Percentiles rank a stretch among this genome's conserved stretches.
These are phyloP conservation scores for Lasaia peninsularis DNA, from an alignment of 1,140 invertebrate species.

Conservation along the genomic window DNA sequence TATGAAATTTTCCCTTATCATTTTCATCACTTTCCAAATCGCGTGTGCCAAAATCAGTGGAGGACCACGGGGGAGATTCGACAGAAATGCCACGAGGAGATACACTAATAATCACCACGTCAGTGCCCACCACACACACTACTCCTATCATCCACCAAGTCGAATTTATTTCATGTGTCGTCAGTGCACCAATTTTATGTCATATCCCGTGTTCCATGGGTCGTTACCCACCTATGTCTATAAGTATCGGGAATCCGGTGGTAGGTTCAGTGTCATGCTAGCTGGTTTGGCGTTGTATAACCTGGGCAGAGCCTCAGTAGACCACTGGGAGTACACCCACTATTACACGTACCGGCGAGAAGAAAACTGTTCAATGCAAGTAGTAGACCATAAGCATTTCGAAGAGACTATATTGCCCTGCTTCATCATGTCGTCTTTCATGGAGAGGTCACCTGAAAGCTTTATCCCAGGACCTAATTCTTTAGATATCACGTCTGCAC, in stretches of 20 bases:
- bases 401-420: constrained; percentile 52
- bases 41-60: constrained; percentile 48
- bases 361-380: constrained; percentile 59
- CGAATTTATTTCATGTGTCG: constrained; percentile 53
- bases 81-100: constrained; percentile 27
- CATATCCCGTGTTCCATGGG: constrained; percentile 58
- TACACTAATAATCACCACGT: constrained; percentile 37
- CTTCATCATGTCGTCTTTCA: constrained; percentile 49
- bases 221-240: constrained; percentile 57
- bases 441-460: constrained; percentile 36
- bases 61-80: constrained; percentile 45
- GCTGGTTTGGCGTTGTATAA: constrained; percentile 62
- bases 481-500: constrained; percentile 49
- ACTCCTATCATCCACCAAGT: constrained; percentile 55
- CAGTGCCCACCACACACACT: constrained; percentile 50
- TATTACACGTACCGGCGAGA: constrained; percentile 35
- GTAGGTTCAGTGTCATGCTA: constrained; percentile 45
- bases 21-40: constrained; percentile 27
- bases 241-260: constrained; percentile 51
- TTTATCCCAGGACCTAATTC: constrained; percentile 29
- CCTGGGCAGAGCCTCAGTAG: constrained; percentile 43
- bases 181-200: constrained; percentile 39
- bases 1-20: constrained; percentile 42
- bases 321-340: constrained; percentile 41
- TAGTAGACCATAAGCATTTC: constrained; percentile 45